A percentile compares a stretch with the other conserved stretches of the same genome.
phyloP scores from a whole-genome alignment of 2,797 vertebrate species.

The Setipinna tenuifilis region DNA sequence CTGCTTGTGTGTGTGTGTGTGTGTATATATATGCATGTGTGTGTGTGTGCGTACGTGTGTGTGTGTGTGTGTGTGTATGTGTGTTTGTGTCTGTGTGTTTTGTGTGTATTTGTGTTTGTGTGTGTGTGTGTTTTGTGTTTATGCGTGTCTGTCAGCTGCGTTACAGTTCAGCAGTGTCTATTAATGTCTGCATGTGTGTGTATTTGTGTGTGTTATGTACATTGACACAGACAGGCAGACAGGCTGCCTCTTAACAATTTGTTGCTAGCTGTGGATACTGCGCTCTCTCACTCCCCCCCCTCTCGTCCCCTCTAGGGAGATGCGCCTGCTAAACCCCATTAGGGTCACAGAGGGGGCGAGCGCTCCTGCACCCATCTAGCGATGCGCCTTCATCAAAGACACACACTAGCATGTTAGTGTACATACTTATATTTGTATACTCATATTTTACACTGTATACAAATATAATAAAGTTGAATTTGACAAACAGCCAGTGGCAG shows the following conservation, averaged over 20 bases:
- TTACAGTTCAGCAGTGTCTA: background rate
- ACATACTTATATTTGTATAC: too few relatives aligned
- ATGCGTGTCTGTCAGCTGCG: conserved; percentile 65
- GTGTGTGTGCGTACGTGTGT: background rate
- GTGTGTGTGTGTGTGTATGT: background rate
- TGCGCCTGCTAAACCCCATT: conserved; percentile 13
- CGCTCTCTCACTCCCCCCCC: conserved; percentile 63
- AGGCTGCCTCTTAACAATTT: conserved; percentile 80
- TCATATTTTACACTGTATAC: background rate
- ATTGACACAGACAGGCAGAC: conserved; percentile 71
- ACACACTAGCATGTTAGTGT: background rate
- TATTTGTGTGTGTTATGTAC: conserved; percentile 34
- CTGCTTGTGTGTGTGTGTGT: background rate
- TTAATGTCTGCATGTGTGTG: conserved; percentile 1
- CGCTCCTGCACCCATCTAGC: background rate
- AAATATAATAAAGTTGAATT: background rate
- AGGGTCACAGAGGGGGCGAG: background rate
- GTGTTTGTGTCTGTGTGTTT: background rate
- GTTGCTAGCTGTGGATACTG: conserved; percentile 71
- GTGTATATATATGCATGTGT: background rate
- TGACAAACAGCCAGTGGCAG: background rate
- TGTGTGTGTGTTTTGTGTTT: conserved; percentile 41
- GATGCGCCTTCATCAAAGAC: background rate
- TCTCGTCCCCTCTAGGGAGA: conserved; percentile 49
- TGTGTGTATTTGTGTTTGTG: background rate